A percentile compares a stretch with the other conserved stretches of the same genome.
Conservation (phyloP, 2,888 invertebrate genomes). For the Lysandra coridon region DNA sequence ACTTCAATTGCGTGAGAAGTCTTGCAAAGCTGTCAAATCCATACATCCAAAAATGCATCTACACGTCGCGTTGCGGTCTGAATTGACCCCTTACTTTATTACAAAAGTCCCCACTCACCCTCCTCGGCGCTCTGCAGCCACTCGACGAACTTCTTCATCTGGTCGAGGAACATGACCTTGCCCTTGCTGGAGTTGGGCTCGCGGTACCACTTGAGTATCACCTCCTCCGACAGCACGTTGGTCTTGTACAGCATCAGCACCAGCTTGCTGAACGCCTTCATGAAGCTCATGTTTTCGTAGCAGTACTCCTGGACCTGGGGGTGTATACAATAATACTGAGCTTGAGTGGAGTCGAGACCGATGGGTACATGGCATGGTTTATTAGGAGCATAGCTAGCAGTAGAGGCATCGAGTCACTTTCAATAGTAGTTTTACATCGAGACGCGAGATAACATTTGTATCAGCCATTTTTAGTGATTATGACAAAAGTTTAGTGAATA, state of each 20-base stretch:
- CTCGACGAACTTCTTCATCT: slow-evolving; percentile 98
- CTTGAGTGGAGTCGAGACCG: not conserved
- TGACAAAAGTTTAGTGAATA: too few relatives aligned
- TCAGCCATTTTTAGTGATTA: too few relatives aligned
- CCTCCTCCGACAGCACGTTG: slow-evolving; percentile 96
- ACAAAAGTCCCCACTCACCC: slow-evolving; percentile 56
- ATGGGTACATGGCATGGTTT: not conserved
- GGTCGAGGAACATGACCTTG: slow-evolving; percentile 98
- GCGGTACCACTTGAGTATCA: slow-evolving; percentile 97
- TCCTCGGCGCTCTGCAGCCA: slow-evolving; percentile 99
- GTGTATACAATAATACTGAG: too few relatives aligned
- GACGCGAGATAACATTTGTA: too few relatives aligned
- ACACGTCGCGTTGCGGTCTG: too few relatives aligned
- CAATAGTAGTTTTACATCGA: too few relatives aligned
- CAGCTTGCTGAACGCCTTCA: slow-evolving; percentile 99
- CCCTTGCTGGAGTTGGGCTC: slow-evolving; percentile 95
- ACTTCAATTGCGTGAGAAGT: too few relatives aligned
- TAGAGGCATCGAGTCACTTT: not conserved
- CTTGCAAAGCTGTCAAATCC: too few relatives aligned
- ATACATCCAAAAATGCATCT: too few relatives aligned
- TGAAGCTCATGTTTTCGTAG: slow-evolving; percentile 99
- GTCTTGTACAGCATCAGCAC: slow-evolving; percentile 97
- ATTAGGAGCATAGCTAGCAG: not conserved
- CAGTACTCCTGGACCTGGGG: slow-evolving; percentile 94
- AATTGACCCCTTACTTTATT: too few relatives aligned